These are phyloP conservation scores for Calliphora vicina DNA, from an alignment of 1,140 invertebrate genomes.

Conservation along the genomic window DNA sequence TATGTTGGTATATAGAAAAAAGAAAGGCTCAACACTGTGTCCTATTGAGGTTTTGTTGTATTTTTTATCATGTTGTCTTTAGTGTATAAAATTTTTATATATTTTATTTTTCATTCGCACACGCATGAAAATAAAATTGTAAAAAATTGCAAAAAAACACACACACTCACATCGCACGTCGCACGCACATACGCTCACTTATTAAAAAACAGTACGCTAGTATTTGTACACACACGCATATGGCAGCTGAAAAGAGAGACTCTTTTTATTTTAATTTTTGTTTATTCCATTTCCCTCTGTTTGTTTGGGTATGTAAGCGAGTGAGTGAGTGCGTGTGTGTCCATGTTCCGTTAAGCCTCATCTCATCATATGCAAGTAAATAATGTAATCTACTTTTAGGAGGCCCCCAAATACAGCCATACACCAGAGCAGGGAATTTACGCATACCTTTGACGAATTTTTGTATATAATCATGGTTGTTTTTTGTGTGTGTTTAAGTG, in stretches of 20 bases:
- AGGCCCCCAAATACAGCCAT: not conserved
- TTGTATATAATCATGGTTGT: not conserved
- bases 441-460: not conserved
- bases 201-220: not conserved
- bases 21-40: conserved; percentile 14
- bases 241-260: not conserved
- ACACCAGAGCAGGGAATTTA: not conserved
- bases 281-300: too few species aligned
- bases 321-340: too few species aligned
- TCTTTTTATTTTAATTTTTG: not conserved
- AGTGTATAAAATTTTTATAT: conserved; percentile 26
- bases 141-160: conserved; percentile 21
- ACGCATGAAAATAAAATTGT: conserved; percentile 36
- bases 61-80: conserved; percentile 13
- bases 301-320: too few species aligned
- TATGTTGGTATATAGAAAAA: conserved; percentile 3
- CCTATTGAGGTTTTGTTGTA: conserved; percentile 35
- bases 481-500: not conserved
- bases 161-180: too few species aligned
- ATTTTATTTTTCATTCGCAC: conserved; percentile 37
- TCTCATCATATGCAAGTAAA: conserved; percentile 22
- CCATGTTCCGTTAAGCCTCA: not conserved
- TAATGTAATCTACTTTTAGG: conserved; percentile 33
- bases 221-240: too few species aligned
- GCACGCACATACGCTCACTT: not conserved